Evolutionary conservation across 2,113 vertebrate genomes (phyloP).

Genomic region (Rallus limicola): DNA sequence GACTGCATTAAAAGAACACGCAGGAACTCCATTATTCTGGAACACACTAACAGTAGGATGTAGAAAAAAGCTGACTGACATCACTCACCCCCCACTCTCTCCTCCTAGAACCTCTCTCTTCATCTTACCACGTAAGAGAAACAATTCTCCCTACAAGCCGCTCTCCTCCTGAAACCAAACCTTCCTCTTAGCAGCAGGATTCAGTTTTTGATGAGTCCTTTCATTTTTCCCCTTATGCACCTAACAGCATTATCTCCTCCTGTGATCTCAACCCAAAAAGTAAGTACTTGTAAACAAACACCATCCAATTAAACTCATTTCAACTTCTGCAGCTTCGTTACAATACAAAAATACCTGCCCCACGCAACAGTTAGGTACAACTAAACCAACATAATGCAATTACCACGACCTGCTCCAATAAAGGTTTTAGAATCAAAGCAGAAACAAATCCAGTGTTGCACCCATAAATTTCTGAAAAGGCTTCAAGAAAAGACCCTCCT

Average conservation of each 20-base stretch:
- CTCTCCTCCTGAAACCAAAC: neutral
- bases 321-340: neutral
- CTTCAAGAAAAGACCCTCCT: neutral
- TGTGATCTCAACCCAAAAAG: neutral
- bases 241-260: neutral
- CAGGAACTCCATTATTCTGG: neutral
- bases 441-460: neutral
- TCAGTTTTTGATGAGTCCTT: conserved; percentile 30
- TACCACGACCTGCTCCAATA: neutral
- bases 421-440: neutral
- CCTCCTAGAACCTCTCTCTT: neutral
- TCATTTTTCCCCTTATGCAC: neutral
- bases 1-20: accelerated
- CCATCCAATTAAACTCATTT: neutral
- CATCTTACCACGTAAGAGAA: neutral
- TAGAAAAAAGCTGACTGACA: conserved; percentile 24
- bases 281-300: neutral
- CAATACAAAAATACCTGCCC: neutral
- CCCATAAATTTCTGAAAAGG: neutral
- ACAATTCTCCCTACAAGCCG: neutral
- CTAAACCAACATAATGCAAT: neutral
- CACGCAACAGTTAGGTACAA: neutral
- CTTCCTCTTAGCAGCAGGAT: conserved; percentile 21
- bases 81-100: neutral
- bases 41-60: neutral